Conservation (phyloP, 2,888 invertebrate species). For the Atrina japonica region DNA sequence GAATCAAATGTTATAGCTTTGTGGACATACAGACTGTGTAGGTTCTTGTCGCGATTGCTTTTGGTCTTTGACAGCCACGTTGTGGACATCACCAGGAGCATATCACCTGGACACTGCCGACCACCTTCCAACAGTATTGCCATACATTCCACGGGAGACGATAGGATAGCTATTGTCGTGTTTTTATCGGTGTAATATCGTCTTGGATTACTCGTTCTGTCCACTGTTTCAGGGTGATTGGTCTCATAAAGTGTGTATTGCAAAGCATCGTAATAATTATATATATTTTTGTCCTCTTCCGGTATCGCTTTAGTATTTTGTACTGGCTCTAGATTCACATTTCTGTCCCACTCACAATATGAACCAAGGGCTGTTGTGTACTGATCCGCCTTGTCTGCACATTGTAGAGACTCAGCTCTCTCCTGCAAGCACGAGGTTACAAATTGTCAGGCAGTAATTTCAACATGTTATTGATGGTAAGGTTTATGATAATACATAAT, state of each 20-base stretch:
- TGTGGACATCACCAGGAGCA: slow-evolving; percentile 56
- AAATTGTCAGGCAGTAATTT: too few relatives aligned
- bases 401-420: too few relatives aligned
- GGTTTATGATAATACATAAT: too few relatives aligned
- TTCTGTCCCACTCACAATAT: slow-evolving; percentile 26
- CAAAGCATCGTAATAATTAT: slow-evolving; percentile 36
- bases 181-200: not conserved
- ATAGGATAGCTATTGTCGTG: slow-evolving; percentile 50
- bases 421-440: too few relatives aligned
- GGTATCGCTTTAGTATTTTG: slow-evolving; percentile 12
- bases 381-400: slow-evolving; percentile 7
- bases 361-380: slow-evolving; percentile 38
- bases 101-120: slow-evolving; percentile 53
- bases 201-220: slow-evolving; percentile 50
- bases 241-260: slow-evolving; percentile 59
- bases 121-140: slow-evolving; percentile 59
- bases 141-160: slow-evolving; percentile 62
- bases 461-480: too few relatives aligned
- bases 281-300: slow-evolving; percentile 23
- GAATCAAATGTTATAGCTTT: slow-evolving; percentile 61
- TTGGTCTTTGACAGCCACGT: slow-evolving; percentile 53
- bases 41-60: slow-evolving; percentile 21
- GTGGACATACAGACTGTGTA: slow-evolving; percentile 54
- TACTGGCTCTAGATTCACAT: slow-evolving; percentile 31
- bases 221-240: slow-evolving; percentile 53